phyloP scores from a whole-genome alignment of 2,113 vertebrate species.

The Misgurnus anguillicaudatus region DNA sequence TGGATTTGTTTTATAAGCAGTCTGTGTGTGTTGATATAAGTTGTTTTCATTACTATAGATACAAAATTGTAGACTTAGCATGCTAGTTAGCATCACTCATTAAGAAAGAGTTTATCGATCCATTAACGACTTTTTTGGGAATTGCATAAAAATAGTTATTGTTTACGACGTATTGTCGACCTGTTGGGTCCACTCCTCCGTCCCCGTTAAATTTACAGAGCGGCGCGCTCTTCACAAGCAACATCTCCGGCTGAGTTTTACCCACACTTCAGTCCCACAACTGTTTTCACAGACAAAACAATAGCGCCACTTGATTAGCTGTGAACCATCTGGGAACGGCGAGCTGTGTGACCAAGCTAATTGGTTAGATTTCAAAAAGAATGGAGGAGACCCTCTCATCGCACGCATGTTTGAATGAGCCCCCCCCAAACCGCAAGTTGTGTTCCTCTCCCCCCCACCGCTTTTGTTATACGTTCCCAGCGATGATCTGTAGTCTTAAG shows the following conservation, averaged over 20 bases:
- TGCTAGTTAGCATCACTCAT: conserved; percentile 15
- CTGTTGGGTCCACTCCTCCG: not conserved
- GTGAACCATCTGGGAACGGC: conserved; percentile 58
- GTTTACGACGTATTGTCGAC: not conserved
- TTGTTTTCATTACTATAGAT: not conserved
- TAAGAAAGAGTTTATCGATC: conserved; percentile 26
- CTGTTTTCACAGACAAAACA: conserved; percentile 62
- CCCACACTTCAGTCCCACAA: conserved; percentile 54
- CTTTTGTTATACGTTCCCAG: conserved; percentile 47
- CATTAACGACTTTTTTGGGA: not conserved
- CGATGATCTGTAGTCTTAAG: conserved; percentile 40
- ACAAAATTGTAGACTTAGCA: too few species aligned
- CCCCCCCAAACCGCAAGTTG: conserved; percentile 46
- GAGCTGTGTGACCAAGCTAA: conserved; percentile 62
- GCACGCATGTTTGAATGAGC: conserved; percentile 50
- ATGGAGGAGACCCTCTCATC: conserved; percentile 40
- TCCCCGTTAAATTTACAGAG: conserved; percentile 27
- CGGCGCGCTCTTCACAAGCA: conserved; percentile 37
- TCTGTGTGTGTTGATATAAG: not conserved
- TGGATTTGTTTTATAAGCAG: not conserved
- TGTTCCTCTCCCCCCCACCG: not conserved
- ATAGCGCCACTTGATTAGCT: conserved; percentile 61
- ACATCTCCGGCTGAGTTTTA: conserved; percentile 33
- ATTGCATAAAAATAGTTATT: not conserved
- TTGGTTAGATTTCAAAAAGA: conserved; percentile 60